These are phyloP conservation scores for Pollenia angustigena DNA, from an alignment of 2,888 invertebrate genomes.

Conservation along the genomic window DNA sequence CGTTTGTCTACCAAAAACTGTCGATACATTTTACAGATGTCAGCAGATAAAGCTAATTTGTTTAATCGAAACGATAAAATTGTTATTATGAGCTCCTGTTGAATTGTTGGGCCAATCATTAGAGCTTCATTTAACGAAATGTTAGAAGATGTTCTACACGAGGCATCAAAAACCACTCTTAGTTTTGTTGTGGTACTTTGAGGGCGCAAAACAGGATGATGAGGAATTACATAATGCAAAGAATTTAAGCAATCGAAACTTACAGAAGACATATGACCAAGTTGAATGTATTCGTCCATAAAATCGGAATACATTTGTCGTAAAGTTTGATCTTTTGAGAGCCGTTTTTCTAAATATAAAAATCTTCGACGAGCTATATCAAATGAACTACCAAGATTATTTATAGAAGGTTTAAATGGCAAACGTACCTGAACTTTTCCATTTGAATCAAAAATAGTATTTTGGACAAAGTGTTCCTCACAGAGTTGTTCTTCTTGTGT, in stretches of 20 bases:
- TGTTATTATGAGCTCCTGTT: conserved; percentile 59
- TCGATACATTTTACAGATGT: conserved; percentile 60
- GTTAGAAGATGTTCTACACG: conserved; percentile 55
- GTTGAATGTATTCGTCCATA: conserved; percentile 50
- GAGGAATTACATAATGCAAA: conserved; percentile 55
- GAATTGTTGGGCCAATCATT: conserved; percentile 68
- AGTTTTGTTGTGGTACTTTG: conserved; percentile 61
- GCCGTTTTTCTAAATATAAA: conserved; percentile 44
- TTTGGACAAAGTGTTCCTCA: too few species aligned
- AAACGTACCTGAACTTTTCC: too few species aligned
- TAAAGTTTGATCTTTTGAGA: conserved; percentile 29
- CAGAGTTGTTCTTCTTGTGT: too few species aligned
- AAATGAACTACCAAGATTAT: too few species aligned
- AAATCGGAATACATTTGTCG: conserved; percentile 47
- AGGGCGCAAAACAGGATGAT: conserved; percentile 52
- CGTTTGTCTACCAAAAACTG: conserved; percentile 45
- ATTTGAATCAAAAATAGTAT: too few species aligned
- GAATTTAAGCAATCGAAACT: background rate
- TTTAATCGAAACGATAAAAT: conserved; percentile 54
- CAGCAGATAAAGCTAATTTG: conserved; percentile 50
- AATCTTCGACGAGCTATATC: background rate
- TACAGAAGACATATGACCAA: conserved; percentile 31
- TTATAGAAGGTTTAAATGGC: too few species aligned
- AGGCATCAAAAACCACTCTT: conserved; percentile 58
- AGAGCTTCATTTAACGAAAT: conserved; percentile 66